Evolutionary conservation across 2,797 vertebrate species (phyloP).

Genomic region (Bovichtus variegatus): DNA sequence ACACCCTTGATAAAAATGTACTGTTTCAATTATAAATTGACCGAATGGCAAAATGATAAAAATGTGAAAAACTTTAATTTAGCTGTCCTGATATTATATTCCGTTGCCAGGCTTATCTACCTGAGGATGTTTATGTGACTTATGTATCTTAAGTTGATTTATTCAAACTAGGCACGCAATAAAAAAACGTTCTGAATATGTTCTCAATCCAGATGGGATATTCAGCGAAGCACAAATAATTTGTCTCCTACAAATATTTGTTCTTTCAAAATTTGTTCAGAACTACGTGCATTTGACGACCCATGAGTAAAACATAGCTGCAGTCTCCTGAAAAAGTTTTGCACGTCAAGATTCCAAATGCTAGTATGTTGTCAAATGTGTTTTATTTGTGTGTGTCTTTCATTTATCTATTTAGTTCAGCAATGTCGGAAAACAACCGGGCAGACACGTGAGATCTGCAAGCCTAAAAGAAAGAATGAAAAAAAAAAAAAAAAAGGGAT

Average conservation of each 20-base stretch:
- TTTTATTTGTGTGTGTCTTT: neutral
- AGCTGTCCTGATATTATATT: neutral
- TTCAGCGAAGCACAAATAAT: slow-evolving; percentile 6
- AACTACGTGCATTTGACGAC: slow-evolving; percentile 2
- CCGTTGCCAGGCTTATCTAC: neutral
- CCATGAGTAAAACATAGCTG: neutral
- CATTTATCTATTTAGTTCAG: neutral
- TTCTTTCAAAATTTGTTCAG: slow-evolving; percentile 1
- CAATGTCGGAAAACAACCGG: neutral
- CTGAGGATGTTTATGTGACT: neutral
- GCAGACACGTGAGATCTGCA: neutral
- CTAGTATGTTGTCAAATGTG: neutral
- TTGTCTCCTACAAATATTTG: slow-evolving; percentile 18
- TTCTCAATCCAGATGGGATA: slow-evolving; percentile 9
- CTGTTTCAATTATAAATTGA: slow-evolving; percentile 42
- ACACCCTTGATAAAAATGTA: neutral
- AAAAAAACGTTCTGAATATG: neutral
- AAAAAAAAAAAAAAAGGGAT: neutral
- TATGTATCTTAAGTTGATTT: neutral
- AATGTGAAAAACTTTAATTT: slow-evolving; percentile 5
- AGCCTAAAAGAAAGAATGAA: neutral
- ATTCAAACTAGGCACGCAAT: neutral
- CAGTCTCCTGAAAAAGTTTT: neutral
- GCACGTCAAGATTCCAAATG: too few relatives aligned
- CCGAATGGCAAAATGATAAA: neutral